These are phyloP conservation scores for Anas platyrhynchos DNA, from an alignment of 2,113 vertebrate species.

Conservation along the genomic window DNA sequence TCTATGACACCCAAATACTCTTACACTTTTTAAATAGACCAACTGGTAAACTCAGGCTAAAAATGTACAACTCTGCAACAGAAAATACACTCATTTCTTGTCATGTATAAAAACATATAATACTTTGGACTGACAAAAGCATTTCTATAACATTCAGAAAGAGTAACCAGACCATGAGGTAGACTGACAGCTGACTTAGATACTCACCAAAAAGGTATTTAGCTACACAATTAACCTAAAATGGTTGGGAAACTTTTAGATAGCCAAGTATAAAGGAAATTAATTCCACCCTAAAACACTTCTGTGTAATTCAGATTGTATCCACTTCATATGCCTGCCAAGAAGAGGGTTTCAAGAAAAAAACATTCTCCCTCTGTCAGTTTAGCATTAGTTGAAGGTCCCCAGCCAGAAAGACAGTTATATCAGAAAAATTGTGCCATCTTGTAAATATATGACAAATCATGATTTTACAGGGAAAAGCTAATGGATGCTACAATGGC, in stretches of 20 bases:
- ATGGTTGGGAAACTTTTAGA: not conserved
- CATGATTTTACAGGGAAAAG: not conserved
- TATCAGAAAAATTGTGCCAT: not conserved
- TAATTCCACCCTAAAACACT: not conserved
- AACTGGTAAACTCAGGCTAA: not conserved
- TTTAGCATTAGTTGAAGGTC: not conserved
- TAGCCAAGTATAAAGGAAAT: not conserved
- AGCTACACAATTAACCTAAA: not conserved
- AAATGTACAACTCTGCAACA: not conserved
- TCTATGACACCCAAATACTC: not conserved
- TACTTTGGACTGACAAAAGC: rapidly evolving
- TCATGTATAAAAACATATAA: not conserved
- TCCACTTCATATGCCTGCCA: not conserved
- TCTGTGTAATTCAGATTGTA: not conserved
- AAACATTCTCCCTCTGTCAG: not conserved
- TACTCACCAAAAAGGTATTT: not conserved
- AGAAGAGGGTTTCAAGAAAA: not conserved
- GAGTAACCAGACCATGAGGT: not conserved
- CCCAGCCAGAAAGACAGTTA: not conserved
- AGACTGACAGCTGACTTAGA: not conserved
- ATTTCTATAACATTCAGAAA: not conserved
- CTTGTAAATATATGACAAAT: not conserved
- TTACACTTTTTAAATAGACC: not conserved
- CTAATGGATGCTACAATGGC: not conserved
- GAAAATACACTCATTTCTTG: not conserved